phyloP scores from a whole-genome alignment of 2,888 invertebrate species.

The Ornithoptera alexandrae region DNA sequence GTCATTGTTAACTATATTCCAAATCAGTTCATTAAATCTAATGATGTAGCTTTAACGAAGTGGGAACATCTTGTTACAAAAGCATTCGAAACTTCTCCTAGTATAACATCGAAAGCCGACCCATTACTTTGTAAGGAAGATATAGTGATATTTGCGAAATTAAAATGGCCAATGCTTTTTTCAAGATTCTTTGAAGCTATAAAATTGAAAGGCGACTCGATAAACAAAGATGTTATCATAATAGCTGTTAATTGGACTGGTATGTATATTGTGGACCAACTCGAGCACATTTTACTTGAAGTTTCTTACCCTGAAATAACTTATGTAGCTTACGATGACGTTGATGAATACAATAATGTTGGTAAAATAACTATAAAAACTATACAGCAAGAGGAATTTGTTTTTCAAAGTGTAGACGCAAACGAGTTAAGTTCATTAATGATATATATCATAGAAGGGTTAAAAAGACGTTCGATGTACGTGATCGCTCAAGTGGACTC shows the following conservation, averaged over 20 bases:
- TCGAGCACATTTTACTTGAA: constrained; percentile 94
- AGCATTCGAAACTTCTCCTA: constrained; percentile 86
- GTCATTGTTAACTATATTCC: constrained; percentile 90
- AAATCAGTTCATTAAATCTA: constrained; percentile 83
- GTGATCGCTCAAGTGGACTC: constrained; percentile 86
- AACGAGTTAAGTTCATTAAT: constrained; percentile 91
- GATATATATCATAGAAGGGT: constrained; percentile 90
- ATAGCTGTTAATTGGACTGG: constrained; percentile 97
- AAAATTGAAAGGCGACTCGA: constrained; percentile 84
- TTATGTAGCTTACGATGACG: constrained; percentile 82
- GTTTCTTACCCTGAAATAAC: constrained; percentile 92
- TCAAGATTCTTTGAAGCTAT: constrained; percentile 96
- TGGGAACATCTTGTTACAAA: constrained; percentile 87
- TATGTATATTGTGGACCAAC: constrained; percentile 94
- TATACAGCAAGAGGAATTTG: constrained; percentile 92
- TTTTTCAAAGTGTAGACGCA: constrained; percentile 93
- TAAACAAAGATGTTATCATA: constrained; percentile 87
- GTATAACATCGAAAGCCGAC: constrained; percentile 83
- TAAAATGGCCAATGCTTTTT: constrained; percentile 96
- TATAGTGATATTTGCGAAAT: constrained; percentile 93
- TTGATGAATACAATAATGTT: constrained; percentile 70
- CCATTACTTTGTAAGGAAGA: constrained; percentile 90
- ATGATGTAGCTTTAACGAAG: constrained; percentile 81
- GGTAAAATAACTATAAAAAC: constrained; percentile 89
- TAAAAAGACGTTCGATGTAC: constrained; percentile 91